phyloP scores from a whole-genome alignment of 2,113 vertebrate genomes.

The Centrocercus urophasianus region DNA sequence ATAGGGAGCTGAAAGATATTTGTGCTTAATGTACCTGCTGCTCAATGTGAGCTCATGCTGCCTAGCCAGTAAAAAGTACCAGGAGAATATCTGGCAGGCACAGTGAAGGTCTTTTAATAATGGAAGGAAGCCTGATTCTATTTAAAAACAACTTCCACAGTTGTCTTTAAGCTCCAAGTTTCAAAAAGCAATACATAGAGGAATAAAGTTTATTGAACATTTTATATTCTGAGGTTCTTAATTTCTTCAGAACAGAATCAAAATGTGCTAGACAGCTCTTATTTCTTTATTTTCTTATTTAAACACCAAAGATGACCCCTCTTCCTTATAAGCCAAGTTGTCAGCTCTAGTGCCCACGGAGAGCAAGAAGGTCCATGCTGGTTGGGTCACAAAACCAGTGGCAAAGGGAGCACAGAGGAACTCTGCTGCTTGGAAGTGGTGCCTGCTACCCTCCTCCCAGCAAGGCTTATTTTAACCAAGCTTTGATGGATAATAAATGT shows the following conservation, averaged over 20 bases:
- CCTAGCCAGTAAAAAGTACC: background rate
- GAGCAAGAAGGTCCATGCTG: accelerated
- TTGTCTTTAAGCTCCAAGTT: background rate
- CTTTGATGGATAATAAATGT: background rate
- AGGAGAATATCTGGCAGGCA: background rate
- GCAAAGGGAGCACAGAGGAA: background rate
- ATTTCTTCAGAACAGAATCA: background rate
- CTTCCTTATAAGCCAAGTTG: background rate
- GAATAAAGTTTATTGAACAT: background rate
- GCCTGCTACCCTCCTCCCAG: background rate
- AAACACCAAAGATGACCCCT: background rate
- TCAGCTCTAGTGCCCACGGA: accelerated
- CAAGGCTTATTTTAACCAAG: background rate
- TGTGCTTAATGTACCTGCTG: background rate
- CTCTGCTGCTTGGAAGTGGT: background rate
- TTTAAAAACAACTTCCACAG: background rate
- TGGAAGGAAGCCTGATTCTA: background rate
- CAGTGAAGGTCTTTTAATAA: background rate
- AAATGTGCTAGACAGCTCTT: background rate
- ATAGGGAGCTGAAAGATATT: background rate
- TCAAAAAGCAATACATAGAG: background rate
- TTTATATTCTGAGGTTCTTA: background rate
- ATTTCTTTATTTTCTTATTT: background rate
- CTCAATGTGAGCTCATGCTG: background rate
- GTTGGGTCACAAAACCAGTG: accelerated